Percentiles rank a stretch among this genome's conserved stretches.
phyloP scores from a whole-genome alignment of 1,140 invertebrate species.

The Reticulitermes speratus region DNA sequence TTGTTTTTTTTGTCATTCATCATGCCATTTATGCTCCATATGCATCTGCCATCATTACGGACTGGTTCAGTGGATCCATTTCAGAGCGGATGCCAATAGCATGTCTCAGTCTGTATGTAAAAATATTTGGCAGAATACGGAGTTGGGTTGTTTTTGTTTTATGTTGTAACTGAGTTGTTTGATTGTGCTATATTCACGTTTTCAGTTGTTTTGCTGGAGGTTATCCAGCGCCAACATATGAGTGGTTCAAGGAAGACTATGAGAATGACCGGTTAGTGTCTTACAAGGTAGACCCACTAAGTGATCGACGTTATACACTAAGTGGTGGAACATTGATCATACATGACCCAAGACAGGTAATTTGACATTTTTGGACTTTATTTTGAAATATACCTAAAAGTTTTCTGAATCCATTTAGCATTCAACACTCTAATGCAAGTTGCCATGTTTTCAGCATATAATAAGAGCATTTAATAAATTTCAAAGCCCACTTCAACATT shows the following conservation, averaged over 20 bases:
- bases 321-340: slow-evolving; percentile 92
- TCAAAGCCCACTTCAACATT: too few relatives aligned
- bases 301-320: slow-evolving; percentile 74
- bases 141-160: neutral
- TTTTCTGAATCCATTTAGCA: too few relatives aligned
- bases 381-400: neutral
- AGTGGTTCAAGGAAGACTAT: slow-evolving; percentile 90
- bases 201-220: slow-evolving; percentile 78
- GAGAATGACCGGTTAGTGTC: slow-evolving; percentile 71
- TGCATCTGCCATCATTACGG: too few relatives aligned
- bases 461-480: too few relatives aligned
- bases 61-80: too few relatives aligned
- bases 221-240: slow-evolving; percentile 86
- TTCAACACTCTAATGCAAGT: too few relatives aligned
- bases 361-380: neutral
- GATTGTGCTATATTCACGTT: slow-evolving; percentile 7
- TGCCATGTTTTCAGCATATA: too few relatives aligned
- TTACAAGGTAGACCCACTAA: slow-evolving; percentile 72
- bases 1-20: too few relatives aligned
- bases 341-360: slow-evolving; percentile 73
- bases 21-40: too few relatives aligned
- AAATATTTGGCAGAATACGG: too few relatives aligned
- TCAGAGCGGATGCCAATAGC: too few relatives aligned
- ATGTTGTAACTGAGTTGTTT: neutral
- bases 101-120: too few relatives aligned